A percentile compares a stretch with the other conserved stretches of the same genome.
phyloP scores from a whole-genome alignment of 2,113 vertebrate genomes.

The Indicator maculatus region DNA sequence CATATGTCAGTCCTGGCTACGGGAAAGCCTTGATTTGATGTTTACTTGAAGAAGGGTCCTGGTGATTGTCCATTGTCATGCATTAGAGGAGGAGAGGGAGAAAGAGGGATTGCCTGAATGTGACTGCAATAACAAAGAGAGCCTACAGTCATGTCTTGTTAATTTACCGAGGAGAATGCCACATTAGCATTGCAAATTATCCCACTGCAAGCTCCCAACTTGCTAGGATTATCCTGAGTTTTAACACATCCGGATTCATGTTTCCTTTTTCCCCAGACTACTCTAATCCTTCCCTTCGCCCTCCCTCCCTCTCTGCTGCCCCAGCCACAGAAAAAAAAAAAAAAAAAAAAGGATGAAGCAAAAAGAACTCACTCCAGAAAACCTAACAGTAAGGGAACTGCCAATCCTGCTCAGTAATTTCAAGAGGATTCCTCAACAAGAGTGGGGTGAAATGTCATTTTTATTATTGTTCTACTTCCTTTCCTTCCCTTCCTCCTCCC shows the following conservation, averaged over 20 bases:
- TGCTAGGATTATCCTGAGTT: slow-evolving; percentile 68
- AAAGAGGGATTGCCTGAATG: slow-evolving; percentile 57
- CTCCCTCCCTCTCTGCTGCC: background rate
- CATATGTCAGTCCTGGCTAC: slow-evolving; percentile 58
- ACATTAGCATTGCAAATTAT: slow-evolving; percentile 84
- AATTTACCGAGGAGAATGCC: slow-evolving; percentile 79
- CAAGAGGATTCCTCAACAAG: background rate
- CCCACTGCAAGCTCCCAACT: slow-evolving; percentile 58
- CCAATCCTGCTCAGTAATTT: slow-evolving; percentile 37
- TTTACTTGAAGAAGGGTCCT: slow-evolving; percentile 67
- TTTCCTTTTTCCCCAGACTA: slow-evolving; percentile 60
- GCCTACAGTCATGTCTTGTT: slow-evolving; percentile 77
- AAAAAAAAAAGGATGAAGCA: background rate
- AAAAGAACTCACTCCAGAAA: background rate
- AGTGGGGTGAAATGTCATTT: slow-evolving; percentile 19
- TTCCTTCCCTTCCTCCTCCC: background rate
- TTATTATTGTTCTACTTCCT: background rate
- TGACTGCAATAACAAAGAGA: slow-evolving; percentile 70
- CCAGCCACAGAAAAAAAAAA: background rate
- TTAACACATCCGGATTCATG: slow-evolving; percentile 55
- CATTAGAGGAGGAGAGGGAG: slow-evolving; percentile 49
- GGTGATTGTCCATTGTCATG: slow-evolving; percentile 72
- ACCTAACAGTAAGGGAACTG: background rate
- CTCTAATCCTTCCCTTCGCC: slow-evolving; percentile 45
- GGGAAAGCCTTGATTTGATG: slow-evolving; percentile 57